A percentile compares a stretch with the other conserved stretches of the same genome.
Evolutionary conservation across 2,888 invertebrate species (phyloP).

Genomic region (Ceraclea dissimilis): DNA sequence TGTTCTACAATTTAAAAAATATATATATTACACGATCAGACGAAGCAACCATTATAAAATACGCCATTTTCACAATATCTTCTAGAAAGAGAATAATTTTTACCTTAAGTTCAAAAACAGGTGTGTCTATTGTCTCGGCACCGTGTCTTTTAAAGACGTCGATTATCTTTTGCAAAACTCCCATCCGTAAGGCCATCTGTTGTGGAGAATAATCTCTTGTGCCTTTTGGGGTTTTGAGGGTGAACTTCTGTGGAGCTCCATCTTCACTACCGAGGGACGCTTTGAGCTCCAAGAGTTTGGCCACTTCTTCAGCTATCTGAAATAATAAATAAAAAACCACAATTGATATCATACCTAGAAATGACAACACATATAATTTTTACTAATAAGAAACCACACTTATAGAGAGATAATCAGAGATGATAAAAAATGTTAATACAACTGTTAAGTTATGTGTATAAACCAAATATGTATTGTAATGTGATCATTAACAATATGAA

Average conservation of each 20-base stretch:
- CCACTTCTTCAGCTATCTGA: constrained; percentile 80
- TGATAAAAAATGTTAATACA: no score
- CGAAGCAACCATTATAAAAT: no score
- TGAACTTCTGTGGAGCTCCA: constrained; percentile 64
- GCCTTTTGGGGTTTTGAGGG: constrained; percentile 86
- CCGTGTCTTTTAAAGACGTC: constrained; percentile 93
- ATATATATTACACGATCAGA: no score
- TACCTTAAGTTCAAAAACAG: constrained; percentile 94
- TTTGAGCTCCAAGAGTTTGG: constrained; percentile 74
- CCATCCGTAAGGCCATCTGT: constrained; percentile 88
- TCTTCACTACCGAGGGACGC: constrained; percentile 58
- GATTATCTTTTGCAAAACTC: constrained; percentile 79
- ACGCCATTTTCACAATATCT: no score
- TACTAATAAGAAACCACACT: not conserved
- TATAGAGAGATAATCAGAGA: no score
- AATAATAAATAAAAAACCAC: constrained; percentile 8
- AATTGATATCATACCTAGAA: not conserved
- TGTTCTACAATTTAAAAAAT: no score
- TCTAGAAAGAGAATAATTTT: no score
- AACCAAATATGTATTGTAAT: no score
- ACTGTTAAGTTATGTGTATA: no score
- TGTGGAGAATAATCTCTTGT: constrained; percentile 92
- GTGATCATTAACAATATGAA: no score
- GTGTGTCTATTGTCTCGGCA: constrained; percentile 96
- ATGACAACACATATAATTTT: not conserved